Evolutionary conservation across 2,113 vertebrate genomes (phyloP).

Genomic region (Apaloderma vittatum): DNA sequence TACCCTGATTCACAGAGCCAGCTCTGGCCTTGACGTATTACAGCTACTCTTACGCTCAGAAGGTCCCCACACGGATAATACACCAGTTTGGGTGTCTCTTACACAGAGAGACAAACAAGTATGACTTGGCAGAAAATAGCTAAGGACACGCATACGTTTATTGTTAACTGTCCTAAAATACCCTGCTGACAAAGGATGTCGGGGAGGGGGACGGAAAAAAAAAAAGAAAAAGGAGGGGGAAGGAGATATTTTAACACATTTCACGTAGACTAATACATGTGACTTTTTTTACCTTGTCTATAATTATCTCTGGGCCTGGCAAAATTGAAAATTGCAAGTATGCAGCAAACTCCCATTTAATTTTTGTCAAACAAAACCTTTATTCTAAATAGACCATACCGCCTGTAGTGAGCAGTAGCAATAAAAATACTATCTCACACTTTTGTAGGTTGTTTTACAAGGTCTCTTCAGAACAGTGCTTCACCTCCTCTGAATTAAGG

Average conservation of each 20-base stretch:
- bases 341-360: neutral
- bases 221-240: accelerated
- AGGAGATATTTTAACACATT: neutral
- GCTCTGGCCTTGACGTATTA: neutral
- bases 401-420: neutral
- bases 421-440: neutral
- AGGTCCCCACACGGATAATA: neutral
- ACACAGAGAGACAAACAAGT: neutral
- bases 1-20: neutral
- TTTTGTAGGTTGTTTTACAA: neutral
- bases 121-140: neutral
- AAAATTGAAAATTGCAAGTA: neutral
- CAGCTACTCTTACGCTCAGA: neutral
- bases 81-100: neutral
- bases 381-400: neutral
- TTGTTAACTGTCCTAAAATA: neutral
- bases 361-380: neutral
- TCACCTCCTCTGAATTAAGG: neutral
- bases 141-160: neutral
- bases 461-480: neutral
- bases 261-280: neutral
- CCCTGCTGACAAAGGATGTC: neutral
- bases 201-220: neutral
- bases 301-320: neutral
- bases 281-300: neutral